Percentiles rank a stretch among this genome's conserved stretches.
These are phyloP conservation scores for Pogonomyrmex barbatus DNA, from an alignment of 1,140 invertebrate species.

Conservation along the genomic window DNA sequence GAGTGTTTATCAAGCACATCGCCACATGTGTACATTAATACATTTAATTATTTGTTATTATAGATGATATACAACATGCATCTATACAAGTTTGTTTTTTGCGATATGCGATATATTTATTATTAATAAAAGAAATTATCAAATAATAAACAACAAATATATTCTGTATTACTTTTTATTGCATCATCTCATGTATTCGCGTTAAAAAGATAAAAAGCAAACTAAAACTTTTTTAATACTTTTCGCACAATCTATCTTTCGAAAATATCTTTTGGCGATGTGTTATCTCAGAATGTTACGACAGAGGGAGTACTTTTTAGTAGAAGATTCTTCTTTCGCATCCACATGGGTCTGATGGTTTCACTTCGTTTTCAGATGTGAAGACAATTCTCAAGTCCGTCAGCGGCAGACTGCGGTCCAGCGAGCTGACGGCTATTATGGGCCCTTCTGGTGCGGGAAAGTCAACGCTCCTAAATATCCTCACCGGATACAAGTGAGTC, in stretches of 20 bases:
- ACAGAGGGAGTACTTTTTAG: background rate
- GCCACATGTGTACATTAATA: background rate
- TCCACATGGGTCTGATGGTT: background rate
- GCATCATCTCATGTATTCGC: background rate
- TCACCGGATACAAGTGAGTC: conserved; percentile 94
- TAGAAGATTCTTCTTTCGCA: background rate
- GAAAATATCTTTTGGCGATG: background rate
- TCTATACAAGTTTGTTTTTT: background rate
- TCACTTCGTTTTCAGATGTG: conserved; percentile 87
- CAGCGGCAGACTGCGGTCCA: conserved; percentile 92
- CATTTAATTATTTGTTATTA: background rate
- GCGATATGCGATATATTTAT: background rate
- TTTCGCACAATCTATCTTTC: background rate
- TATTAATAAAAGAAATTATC: background rate
- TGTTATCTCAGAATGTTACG: background rate
- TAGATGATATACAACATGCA: background rate
- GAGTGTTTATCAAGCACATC: background rate
- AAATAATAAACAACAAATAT: conserved; percentile 27
- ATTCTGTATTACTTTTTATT: background rate
- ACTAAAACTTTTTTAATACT: background rate
- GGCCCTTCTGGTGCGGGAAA: conserved; percentile 97
- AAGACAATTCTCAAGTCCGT: conserved; percentile 94
- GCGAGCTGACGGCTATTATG: conserved; percentile 97
- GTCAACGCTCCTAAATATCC: conserved; percentile 94
- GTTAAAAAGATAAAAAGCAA: background rate